These are phyloP conservation scores for Tetanocera ferruginea DNA, from an alignment of 2,888 invertebrate genomes.

Conservation along the genomic window DNA sequence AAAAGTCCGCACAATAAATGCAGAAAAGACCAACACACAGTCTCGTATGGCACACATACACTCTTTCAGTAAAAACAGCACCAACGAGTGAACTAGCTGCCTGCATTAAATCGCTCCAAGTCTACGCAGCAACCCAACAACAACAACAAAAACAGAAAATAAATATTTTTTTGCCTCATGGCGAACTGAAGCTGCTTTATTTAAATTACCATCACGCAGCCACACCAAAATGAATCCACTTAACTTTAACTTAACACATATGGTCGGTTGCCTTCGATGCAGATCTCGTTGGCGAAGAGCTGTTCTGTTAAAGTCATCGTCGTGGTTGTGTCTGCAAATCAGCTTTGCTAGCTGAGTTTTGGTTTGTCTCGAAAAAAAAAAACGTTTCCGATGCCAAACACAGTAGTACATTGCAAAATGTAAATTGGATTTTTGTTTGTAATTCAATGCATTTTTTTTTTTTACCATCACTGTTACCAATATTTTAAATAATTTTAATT, in stretches of 20 bases:
- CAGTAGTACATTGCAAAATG: not conserved
- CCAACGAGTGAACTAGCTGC: not conserved
- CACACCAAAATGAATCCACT: constrained; percentile 60
- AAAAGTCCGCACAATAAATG: not conserved
- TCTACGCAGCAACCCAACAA: not conserved
- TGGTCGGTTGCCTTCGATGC: constrained; percentile 51
- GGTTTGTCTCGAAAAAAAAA: not conserved
- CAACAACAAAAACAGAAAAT: not conserved
- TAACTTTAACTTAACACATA: constrained; percentile 63
- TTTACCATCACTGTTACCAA: no score
- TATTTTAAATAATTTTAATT: no score
- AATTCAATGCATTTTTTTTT: no score
- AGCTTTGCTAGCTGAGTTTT: not conserved
- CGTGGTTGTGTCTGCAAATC: constrained; percentile 7
- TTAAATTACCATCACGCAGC: constrained; percentile 63
- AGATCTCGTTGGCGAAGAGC: not conserved
- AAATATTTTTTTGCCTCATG: not conserved
- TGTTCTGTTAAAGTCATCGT: not conserved
- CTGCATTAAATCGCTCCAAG: not conserved
- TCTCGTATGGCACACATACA: not conserved
- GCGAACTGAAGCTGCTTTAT: constrained; percentile 53
- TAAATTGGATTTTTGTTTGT: not conserved
- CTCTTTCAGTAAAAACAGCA: not conserved
- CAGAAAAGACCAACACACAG: not conserved
- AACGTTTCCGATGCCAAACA: not conserved